Percentiles rank a stretch among this genome's conserved stretches.
These are phyloP conservation scores for Ormyrus nitidulus DNA, from an alignment of 2,888 invertebrate genomes.

Conservation along the genomic window DNA sequence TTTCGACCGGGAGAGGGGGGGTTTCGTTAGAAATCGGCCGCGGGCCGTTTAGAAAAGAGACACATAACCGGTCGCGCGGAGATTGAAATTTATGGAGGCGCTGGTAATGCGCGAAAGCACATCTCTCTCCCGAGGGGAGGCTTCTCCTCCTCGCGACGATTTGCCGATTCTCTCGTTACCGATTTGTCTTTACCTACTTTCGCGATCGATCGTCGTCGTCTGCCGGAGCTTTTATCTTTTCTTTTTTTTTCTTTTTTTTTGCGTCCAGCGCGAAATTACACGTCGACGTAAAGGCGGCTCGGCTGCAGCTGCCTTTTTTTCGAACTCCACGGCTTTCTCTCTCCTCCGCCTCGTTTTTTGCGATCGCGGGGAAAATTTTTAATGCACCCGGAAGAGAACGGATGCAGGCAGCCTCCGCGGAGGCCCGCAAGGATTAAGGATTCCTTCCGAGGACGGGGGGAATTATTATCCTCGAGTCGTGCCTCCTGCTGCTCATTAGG, in stretches of 20 bases:
- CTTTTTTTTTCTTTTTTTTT: conserved; percentile 13
- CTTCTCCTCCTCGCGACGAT: conserved; percentile 1
- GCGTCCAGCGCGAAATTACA: neutral
- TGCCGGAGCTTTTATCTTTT: no score
- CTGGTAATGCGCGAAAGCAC: conserved; percentile 5
- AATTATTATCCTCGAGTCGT: no score
- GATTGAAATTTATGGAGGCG: conserved; percentile 49
- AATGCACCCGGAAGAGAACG: neutral
- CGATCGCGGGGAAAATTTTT: conserved; percentile 11
- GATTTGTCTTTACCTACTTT: conserved; percentile 56
- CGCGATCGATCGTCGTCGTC: conserved; percentile 27
- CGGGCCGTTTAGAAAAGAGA: conserved; percentile 42
- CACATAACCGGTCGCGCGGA: conserved; percentile 37
- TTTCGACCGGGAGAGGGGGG: conserved; percentile 44
- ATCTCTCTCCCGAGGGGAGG: neutral
- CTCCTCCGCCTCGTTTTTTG: conserved; percentile 31
- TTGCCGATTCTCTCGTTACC: conserved; percentile 46
- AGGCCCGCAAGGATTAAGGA: no score
- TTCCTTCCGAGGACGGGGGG: no score
- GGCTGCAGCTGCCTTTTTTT: conserved; percentile 16
- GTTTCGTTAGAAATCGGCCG: conserved; percentile 52
- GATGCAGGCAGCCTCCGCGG: no score
- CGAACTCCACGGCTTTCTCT: conserved; percentile 24
- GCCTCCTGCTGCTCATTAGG: no score
- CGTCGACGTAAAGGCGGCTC: neutral